Evolutionary conservation across 2,113 vertebrate genomes (phyloP), one percentile per base, ranked within the genome.

Genomic region (Triplophysa tibetana): DNA sequence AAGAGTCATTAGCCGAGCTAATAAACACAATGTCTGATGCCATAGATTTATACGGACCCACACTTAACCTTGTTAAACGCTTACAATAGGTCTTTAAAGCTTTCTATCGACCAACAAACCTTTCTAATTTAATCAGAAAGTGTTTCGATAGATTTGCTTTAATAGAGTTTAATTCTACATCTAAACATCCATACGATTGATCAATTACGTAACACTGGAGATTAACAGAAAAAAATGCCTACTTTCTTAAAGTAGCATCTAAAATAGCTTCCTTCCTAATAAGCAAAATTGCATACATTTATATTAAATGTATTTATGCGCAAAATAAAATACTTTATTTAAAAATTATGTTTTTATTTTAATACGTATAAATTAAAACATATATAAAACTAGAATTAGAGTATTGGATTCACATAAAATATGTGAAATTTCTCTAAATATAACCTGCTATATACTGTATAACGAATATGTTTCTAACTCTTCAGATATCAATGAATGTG

Each of bases 401-500:
- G 3, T 33, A 17, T 33, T 63, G 45, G 2, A 14, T 50, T 13
- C 1, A 50, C 3, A 50, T 50, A 14, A 50, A 50, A 11, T 50
- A 50, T 14, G 14, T 50, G 48, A 17, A 17, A 16, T 12, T 45
- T 45, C 43, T 45, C 43, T 11, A 12, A 45, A 12, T 12, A 45
- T 52, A 50, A 50, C 14, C 14, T 14, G 12, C 11, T 52, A 17
- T 6, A 16, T 52, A 52, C 4, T 21, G 8, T 58, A 58, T n/a
- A 26, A 52, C 12, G 7, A 26, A 11, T 16, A n/a, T 23, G 48
- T 50, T 68, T 45, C 2, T 16, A 67, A 58, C 19, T 21, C 19
- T 45, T 0, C 87, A 98, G 97, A 98, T 79, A 92, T 95, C 84
- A 96, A 98, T 0, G 97, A 98, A 90, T 98, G 97, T 0, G 88